Percentiles rank a stretch among this genome's conserved stretches.
Evolutionary conservation across 2,797 vertebrate species (phyloP).

Genomic region (Sebastes cheni): DNA sequence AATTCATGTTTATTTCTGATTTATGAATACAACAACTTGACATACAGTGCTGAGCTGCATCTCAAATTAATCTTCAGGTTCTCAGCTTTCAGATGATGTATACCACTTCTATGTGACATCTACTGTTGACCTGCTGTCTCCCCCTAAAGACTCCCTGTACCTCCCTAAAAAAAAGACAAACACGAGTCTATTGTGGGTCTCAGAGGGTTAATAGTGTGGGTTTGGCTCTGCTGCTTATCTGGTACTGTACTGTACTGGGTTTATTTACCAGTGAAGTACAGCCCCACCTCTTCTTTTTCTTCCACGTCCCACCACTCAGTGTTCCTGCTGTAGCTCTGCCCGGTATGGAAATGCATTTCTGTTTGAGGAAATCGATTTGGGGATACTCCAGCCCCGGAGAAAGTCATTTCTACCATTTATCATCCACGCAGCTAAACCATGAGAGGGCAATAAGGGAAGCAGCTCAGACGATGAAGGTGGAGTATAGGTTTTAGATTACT

Average conservation of each 20-base stretch:
- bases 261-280: background rate
- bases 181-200: too few relatives aligned
- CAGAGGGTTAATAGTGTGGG: background rate
- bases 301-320: background rate
- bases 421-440: background rate
- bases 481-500: background rate
- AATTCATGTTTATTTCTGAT: too few relatives aligned
- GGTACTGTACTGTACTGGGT: background rate
- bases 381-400: background rate
- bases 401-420: slow-evolving; percentile 1
- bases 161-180: too few relatives aligned
- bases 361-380: background rate
- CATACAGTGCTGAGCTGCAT: too few relatives aligned
- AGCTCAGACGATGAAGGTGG: background rate
- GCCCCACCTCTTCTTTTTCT: background rate
- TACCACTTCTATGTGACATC: too few relatives aligned
- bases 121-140: too few relatives aligned
- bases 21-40: too few relatives aligned
- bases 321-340: background rate
- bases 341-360: slow-evolving; percentile 6
- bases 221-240: background rate
- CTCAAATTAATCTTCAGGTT: too few relatives aligned
- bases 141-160: accelerated
- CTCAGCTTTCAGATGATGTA: too few relatives aligned
- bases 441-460: background rate